Evolutionary conservation across 2,113 vertebrate genomes (phyloP).

Genomic region (Cavia aperea): DNA sequence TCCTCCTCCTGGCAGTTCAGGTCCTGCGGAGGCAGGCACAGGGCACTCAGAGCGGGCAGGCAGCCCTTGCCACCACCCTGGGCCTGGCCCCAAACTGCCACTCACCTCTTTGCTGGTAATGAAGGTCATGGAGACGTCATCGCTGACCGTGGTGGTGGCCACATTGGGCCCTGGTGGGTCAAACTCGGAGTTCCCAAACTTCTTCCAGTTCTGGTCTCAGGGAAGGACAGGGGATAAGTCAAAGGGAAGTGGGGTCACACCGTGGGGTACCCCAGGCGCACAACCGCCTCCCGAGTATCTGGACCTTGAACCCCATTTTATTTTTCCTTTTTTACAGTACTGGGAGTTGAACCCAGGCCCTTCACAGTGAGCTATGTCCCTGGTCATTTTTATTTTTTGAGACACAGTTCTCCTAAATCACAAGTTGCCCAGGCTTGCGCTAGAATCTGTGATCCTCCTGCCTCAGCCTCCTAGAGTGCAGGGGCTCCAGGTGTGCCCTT

Average conservation of each 20-base stretch:
- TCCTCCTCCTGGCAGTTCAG: constrained; percentile 93
- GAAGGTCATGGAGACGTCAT: constrained; percentile 96
- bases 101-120: constrained; percentile 95
- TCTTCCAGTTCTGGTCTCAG: constrained; percentile 91
- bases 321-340: neutral
- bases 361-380: too few species aligned
- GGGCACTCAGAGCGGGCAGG: neutral
- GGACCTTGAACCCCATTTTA: neutral
- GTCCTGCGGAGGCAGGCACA: constrained; percentile 75
- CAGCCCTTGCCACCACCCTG: accelerated
- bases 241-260: neutral
- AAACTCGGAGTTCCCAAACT: constrained; percentile 93
- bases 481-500: neutral
- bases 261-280: neutral
- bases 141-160: constrained; percentile 95
- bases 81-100: accelerated
- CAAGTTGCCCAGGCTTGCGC: neutral
- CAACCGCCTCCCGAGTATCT: neutral
- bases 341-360: neutral
- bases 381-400: neutral
- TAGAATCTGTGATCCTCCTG: neutral
- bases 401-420: neutral
- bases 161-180: constrained; percentile 91
- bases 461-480: neutral
- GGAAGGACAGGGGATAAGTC: neutral